phyloP scores from a whole-genome alignment of 1,140 invertebrate genomes.

The Tetramorium parvispinum region DNA sequence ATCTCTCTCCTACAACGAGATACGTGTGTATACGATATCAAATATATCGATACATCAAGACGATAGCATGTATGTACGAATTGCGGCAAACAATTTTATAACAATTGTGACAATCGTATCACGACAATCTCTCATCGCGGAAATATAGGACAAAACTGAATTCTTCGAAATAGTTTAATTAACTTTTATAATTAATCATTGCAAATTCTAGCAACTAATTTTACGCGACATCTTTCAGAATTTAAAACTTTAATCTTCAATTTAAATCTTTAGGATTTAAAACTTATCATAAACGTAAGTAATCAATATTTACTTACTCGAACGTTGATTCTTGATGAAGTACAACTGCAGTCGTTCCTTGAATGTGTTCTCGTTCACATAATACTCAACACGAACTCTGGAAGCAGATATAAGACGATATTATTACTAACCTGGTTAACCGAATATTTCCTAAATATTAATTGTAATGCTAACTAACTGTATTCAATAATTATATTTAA shows the following conservation, averaged over 20 bases:
- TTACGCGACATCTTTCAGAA: background rate
- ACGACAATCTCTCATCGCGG: background rate
- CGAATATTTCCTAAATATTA: slow-evolving; percentile 18
- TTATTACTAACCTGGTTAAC: slow-evolving; percentile 5
- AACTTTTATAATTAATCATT: background rate
- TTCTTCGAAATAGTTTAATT: background rate
- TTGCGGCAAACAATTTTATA: slow-evolving; percentile 12
- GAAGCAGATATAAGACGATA: slow-evolving; percentile 84
- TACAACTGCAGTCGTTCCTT: slow-evolving; percentile 99
- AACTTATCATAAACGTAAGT: background rate
- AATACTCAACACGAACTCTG: slow-evolving; percentile 99
- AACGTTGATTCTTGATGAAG: slow-evolving; percentile 99
- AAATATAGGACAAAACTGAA: background rate
- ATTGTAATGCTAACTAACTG: background rate
- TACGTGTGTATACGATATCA: background rate
- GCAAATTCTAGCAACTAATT: background rate
- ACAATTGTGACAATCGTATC: background rate
- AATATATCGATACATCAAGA: background rate
- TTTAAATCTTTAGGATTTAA: background rate
- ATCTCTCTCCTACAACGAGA: background rate
- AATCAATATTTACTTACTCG: slow-evolving; percentile 92
- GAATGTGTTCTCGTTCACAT: slow-evolving; percentile 99
- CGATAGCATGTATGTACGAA: background rate
- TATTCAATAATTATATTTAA: background rate
- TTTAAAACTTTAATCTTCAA: too few relatives aligned